phyloP scores from a whole-genome alignment of 2,797 vertebrate genomes.

The Pangasius sanitwongsei region DNA sequence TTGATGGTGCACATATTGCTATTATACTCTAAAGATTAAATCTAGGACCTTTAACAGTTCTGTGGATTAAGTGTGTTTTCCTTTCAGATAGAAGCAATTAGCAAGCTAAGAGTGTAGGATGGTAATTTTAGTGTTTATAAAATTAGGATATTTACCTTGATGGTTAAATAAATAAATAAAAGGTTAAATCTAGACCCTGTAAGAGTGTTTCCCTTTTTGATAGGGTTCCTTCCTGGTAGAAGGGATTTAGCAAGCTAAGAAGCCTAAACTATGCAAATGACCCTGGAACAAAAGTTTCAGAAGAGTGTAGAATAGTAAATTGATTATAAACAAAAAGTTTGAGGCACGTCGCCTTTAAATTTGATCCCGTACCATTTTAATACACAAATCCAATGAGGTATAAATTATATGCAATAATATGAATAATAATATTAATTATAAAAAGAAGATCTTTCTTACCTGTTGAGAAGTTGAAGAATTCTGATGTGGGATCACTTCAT shows the following conservation, averaged over 20 bases:
- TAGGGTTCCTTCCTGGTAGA: not conserved
- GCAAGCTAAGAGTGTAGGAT: not conserved
- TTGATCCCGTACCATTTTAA: not conserved
- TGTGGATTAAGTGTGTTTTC: not conserved
- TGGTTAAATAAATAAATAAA: not conserved
- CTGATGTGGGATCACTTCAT: not conserved
- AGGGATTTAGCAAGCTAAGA: not conserved
- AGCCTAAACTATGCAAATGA: not conserved
- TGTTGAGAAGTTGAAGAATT: not conserved
- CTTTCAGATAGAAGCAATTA: not conserved
- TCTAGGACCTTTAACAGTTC: too few relatives aligned
- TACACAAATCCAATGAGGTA: not conserved
- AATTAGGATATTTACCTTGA: not conserved
- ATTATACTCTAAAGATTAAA: not conserved
- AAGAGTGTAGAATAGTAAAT: not conserved
- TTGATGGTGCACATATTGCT: not conserved
- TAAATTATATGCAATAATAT: not conserved
- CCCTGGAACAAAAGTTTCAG: too few relatives aligned
- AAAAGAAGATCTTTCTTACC: slow-evolving; percentile 1
- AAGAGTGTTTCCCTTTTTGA: not conserved
- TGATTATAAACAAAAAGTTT: not conserved
- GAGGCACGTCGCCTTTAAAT: not conserved
- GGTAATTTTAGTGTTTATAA: not conserved
- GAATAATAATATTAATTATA: not conserved
- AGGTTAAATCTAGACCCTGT: not conserved